phyloP scores from a whole-genome alignment of 2,113 vertebrate species.

The Mobula birostris region DNA sequence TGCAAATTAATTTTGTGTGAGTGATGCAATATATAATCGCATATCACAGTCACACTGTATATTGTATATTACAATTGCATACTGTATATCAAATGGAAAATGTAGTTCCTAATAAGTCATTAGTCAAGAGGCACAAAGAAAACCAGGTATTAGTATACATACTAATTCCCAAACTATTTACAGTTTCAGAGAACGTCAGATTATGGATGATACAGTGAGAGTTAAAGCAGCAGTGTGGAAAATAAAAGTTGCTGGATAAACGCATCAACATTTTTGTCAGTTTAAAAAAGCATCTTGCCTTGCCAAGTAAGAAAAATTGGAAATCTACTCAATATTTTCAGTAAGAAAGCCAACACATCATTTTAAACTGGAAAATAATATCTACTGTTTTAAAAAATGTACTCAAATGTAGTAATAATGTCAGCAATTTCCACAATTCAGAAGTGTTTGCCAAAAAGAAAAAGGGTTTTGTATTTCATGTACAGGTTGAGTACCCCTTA shows the following conservation, averaged over 20 bases:
- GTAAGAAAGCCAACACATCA: constrained; percentile 24
- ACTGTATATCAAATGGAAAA: background rate
- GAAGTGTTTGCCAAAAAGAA: background rate
- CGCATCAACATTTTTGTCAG: background rate
- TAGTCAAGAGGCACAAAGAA: background rate
- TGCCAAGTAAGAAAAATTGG: constrained; percentile 22
- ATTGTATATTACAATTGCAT: background rate
- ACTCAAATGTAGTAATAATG: constrained; percentile 18
- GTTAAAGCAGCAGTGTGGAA: background rate
- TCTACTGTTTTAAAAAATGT: background rate
- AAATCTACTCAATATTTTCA: constrained; percentile 17
- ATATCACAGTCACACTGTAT: background rate
- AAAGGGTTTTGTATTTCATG: background rate
- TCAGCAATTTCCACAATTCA: constrained; percentile 31
- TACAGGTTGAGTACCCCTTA: too few species aligned
- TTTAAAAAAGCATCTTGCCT: background rate
- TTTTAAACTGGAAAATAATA: constrained; percentile 29
- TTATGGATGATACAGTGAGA: background rate
- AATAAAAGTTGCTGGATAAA: constrained; percentile 27
- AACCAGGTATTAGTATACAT: background rate
- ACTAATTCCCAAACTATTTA: constrained; percentile 20
- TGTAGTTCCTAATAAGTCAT: background rate
- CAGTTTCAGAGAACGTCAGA: background rate
- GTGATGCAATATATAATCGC: background rate
- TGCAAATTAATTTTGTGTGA: too few species aligned